Evolutionary conservation across 2,888 invertebrate genomes (phyloP), one percentile per base, ranked within the genome.

Genomic region (Ormyrus labotus): DNA sequence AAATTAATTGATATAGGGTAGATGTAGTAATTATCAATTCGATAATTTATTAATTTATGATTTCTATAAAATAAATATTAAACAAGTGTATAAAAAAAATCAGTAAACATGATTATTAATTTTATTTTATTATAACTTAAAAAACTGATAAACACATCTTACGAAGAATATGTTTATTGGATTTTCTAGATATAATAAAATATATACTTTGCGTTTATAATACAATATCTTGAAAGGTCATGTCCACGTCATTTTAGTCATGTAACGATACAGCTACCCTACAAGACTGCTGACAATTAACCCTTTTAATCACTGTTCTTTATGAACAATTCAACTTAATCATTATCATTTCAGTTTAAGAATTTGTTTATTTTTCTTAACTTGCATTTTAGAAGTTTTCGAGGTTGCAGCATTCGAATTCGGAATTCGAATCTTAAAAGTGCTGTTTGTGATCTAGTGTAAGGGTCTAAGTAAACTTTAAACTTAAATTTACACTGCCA

Each of bases 201-300:
- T 65, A 45, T 9, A 13, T 51, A 65, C 6, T 73, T 55, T 68
- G 55, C n/a, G 4, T 13, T 53, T 47, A 58, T 48, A 45, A 55
- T 70, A 50, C 13, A 58, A 47, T 51, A 58, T 60, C 13, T 55
- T 53, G 48, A 58, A 11, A 47, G 13, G 65, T 65, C 70, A 55
- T 65, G 50, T 69, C 58, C 51, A 58, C 51, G 55, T 19, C 51
- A 75, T 58, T 70, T 69, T 53, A 77, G 74, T 60, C 60, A 71
- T 48, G 48, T 61, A 65, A 55, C n/a, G 34, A 65, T 70, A 34
- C 50, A 67, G 77, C 77, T 81, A 81, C 57, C 51, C 71, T 81
- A 68, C 48, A 76, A 71, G 68, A 70, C 10, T 51, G 50, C 6
- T 10, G 9, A 53, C 19, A n/a, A 75, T 71, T 71, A 80, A 80